Percentiles rank a stretch among this genome's conserved stretches.
Conservation (phyloP, 2,888 invertebrate species). For the Crossocerus cetratus region DNA sequence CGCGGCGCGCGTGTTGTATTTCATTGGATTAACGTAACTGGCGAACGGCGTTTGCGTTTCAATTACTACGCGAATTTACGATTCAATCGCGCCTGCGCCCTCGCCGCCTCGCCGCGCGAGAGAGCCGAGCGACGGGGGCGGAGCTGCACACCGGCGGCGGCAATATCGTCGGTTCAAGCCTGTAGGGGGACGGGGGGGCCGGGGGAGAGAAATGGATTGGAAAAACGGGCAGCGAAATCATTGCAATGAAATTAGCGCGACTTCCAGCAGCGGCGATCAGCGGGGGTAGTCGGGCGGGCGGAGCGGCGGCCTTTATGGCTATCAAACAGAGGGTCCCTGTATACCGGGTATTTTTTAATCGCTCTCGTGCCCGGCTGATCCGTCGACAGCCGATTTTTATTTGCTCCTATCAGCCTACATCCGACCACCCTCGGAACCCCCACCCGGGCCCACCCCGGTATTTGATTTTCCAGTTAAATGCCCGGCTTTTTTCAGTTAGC, state of each 20-base stretch:
- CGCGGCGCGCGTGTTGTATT: constrained; percentile 55
- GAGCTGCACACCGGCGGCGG: not conserved
- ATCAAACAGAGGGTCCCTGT: constrained; percentile 21
- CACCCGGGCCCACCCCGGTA: not conserved
- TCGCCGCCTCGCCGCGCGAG: not conserved
- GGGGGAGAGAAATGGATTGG: constrained; percentile 48
- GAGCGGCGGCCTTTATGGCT: constrained; percentile 33
- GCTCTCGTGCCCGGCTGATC: not conserved
- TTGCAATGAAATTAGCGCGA: constrained; percentile 57
- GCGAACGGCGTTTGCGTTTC: constrained; percentile 66
- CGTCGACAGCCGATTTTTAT: constrained; percentile 35
- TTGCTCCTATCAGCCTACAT: constrained; percentile 11
- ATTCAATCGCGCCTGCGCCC: constrained; percentile 58
- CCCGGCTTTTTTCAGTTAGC: constrained; percentile 6
- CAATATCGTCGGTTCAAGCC: not conserved
- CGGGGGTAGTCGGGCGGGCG: no score
- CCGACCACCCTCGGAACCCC: no score
- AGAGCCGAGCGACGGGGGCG: not conserved
- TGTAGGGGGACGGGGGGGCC: not conserved
- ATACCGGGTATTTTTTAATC: constrained; percentile 27
- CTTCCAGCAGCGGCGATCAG: constrained; percentile 10
- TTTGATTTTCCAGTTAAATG: constrained; percentile 28
- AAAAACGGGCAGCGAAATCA: constrained; percentile 56
- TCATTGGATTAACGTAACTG: constrained; percentile 65
- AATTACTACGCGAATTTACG: constrained; percentile 64